phyloP scores from a whole-genome alignment of 2,888 invertebrate species.

The Syrphus vitripennis region DNA sequence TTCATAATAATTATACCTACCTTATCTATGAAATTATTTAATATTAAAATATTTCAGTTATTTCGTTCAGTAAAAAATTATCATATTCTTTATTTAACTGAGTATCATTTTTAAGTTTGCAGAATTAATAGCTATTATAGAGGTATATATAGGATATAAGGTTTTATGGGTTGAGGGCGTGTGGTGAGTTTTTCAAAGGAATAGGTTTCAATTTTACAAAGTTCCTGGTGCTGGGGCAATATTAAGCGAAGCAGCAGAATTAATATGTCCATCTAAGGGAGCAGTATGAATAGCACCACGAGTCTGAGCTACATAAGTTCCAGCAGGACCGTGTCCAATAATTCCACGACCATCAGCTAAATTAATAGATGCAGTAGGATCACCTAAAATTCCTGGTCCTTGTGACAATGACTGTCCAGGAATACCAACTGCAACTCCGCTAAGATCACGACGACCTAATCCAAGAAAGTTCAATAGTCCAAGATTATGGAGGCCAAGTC shows the following conservation, averaged over 20 bases:
- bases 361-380: slow-evolving; percentile 76
- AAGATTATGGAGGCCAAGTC: slow-evolving; percentile 6
- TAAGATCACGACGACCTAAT: not conserved
- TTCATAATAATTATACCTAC: no score
- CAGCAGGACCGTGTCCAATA: slow-evolving; percentile 77
- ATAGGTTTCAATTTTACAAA: slow-evolving; percentile 14
- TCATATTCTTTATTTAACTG: not conserved
- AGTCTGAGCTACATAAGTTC: slow-evolving; percentile 77
- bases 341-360: slow-evolving; percentile 77
- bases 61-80: not conserved
- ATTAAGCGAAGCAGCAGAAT: slow-evolving; percentile 77
- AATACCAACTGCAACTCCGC: not conserved
- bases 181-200: no score
- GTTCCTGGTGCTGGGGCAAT: slow-evolving; percentile 78
- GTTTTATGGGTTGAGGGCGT: no score
- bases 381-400: slow-evolving; percentile 57
- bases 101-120: not conserved
- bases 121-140: no score
- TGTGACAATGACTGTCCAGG: slow-evolving; percentile 45
- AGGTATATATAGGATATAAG: no score
- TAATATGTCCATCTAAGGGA: slow-evolving; percentile 76
- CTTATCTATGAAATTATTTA: no score
- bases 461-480: not conserved
- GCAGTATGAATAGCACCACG: slow-evolving; percentile 78
- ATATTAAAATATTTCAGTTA: not conserved